Evolutionary conservation across 2,888 invertebrate species (phyloP).

Genomic region (Axea sp.): DNA sequence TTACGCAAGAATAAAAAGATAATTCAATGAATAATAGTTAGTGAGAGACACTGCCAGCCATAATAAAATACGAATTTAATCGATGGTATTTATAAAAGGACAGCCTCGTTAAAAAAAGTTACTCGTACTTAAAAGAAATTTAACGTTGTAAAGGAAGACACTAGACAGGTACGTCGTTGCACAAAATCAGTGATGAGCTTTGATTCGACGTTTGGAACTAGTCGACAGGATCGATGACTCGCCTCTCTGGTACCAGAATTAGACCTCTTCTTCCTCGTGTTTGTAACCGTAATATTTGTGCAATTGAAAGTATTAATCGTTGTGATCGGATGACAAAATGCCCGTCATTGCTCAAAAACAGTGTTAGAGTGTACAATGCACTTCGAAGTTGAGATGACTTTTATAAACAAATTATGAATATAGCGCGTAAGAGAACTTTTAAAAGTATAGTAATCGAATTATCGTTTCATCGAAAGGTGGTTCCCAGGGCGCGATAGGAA

Average conservation of each 20-base stretch:
- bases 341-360: conserved; percentile 57
- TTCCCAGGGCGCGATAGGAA: background rate
- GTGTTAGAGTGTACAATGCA: conserved; percentile 43
- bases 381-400: conserved; percentile 45
- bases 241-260: background rate
- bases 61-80: conserved; percentile 75
- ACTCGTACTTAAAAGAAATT: conserved; percentile 27
- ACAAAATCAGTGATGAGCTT: conserved; percentile 58
- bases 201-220: conserved; percentile 5
- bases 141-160: conserved; percentile 17
- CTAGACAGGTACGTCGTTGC: conserved; percentile 38
- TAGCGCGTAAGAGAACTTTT: conserved; percentile 40
- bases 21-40: conserved; percentile 64
- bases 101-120: conserved; percentile 53
- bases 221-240: background rate
- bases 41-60: conserved; percentile 74
- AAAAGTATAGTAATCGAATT: conserved; percentile 31
- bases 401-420: conserved; percentile 45
- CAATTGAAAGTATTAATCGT: conserved; percentile 52
- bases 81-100: conserved; percentile 66
- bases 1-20: conserved; percentile 32
- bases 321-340: conserved; percentile 44
- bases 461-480: conserved; percentile 18
- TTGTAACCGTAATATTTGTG: conserved; percentile 25
- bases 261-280: conserved; percentile 1